Evolutionary conservation across 2,113 vertebrate genomes (phyloP).

Genomic region (Nanorana parkeri): DNA sequence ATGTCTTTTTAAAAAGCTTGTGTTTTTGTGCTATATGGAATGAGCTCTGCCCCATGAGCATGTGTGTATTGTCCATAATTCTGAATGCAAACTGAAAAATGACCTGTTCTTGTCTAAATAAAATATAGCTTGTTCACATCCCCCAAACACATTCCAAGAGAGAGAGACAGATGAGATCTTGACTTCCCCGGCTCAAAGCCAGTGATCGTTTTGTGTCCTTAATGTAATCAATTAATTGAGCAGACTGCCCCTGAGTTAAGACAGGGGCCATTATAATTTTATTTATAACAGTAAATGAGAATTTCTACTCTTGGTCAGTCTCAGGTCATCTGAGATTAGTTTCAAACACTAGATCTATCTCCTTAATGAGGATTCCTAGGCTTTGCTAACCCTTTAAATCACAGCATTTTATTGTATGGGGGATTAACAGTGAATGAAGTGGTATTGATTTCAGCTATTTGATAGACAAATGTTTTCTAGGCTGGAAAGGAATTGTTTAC

Average conservation of each 20-base stretch:
- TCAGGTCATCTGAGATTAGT: conserved; percentile 38
- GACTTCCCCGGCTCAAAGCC: conserved; percentile 4
- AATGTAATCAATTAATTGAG: conserved; percentile 26
- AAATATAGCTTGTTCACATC: background rate
- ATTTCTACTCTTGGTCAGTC: conserved; percentile 41
- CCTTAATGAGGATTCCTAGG: conserved; percentile 20
- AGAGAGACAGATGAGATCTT: background rate
- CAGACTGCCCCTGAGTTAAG: background rate
- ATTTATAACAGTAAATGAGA: conserved; percentile 41
- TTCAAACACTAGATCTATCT: conserved; percentile 36
- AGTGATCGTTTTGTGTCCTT: background rate
- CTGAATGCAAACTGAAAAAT: no score
- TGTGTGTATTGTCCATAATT: no score
- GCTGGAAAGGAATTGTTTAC: conserved; percentile 19
- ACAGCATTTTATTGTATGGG: conserved; percentile 2
- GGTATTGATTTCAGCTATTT: conserved; percentile 23
- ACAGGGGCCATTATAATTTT: conserved; percentile 29
- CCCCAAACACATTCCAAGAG: background rate
- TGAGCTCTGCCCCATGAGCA: no score
- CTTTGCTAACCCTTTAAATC: conserved; percentile 33
- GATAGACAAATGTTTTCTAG: conserved; percentile 21
- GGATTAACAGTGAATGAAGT: conserved; percentile 31
- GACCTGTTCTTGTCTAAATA: background rate
- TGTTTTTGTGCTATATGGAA: no score
- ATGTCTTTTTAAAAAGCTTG: no score